phyloP scores from a whole-genome alignment of 2,888 invertebrate species.

The Tortricodes alternella region DNA sequence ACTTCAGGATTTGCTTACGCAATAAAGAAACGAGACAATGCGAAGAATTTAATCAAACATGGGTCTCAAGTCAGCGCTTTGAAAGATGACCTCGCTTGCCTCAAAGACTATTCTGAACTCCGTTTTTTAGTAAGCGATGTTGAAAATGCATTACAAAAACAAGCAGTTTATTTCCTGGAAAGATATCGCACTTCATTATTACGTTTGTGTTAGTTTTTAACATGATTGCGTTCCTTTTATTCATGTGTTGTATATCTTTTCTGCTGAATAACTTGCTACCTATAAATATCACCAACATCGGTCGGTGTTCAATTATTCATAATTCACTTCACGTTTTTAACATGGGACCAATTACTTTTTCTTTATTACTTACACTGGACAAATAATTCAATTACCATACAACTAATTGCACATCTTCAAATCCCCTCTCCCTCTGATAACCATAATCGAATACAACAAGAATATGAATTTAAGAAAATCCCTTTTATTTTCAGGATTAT shows the following conservation, averaged over 20 bases:
- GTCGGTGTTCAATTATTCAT: too few species aligned
- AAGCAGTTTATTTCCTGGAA: background rate
- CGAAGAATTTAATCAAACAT: conserved; percentile 26
- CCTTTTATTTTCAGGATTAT: too few species aligned
- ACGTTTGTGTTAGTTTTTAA: background rate
- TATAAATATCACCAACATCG: too few species aligned
- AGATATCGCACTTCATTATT: too few species aligned
- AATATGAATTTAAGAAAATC: too few species aligned
- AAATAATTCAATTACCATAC: conserved; percentile 19
- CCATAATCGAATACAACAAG: background rate
- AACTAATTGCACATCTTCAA: conserved; percentile 8
- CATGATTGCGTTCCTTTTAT: too few species aligned
- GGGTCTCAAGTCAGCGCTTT: conserved; percentile 1
- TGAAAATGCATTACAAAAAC: background rate
- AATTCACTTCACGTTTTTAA: conserved; percentile 1
- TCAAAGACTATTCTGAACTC: background rate
- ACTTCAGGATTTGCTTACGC: conserved; percentile 6
- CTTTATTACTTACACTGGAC: conserved; percentile 10
- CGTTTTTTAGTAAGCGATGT: background rate
- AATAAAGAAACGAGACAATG: conserved; percentile 23
- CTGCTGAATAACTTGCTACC: too few species aligned
- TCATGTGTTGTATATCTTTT: too few species aligned
- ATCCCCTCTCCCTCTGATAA: background rate
- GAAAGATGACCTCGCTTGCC: background rate
- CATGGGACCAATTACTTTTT: conserved; percentile 2